Evolutionary conservation across 2,113 vertebrate genomes (phyloP).

Genomic region (Seriola quinqueradiata): DNA sequence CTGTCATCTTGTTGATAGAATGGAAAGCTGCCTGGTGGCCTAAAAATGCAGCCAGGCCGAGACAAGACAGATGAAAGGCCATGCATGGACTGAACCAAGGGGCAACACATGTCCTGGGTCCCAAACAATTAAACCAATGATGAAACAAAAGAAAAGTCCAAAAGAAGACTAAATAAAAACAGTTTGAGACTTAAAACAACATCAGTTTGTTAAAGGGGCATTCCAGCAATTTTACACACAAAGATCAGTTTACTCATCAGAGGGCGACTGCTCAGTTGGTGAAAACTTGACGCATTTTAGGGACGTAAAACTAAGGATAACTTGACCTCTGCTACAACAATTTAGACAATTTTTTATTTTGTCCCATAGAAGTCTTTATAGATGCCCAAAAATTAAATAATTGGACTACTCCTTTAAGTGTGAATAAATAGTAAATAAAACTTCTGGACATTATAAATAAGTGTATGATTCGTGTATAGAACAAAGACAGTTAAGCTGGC

Average conservation of each 20-base stretch:
- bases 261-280: too few species aligned
- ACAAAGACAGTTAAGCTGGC: too few species aligned
- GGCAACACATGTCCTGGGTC: constrained; percentile 8
- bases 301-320: too few species aligned
- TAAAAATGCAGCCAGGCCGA: constrained; percentile 6
- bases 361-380: not conserved
- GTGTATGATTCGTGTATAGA: too few species aligned
- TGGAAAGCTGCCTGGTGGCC: constrained; percentile 35
- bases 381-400: not conserved
- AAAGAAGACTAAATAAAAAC: not conserved
- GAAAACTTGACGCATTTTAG: too few species aligned
- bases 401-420: too few species aligned
- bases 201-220: not conserved
- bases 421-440: too few species aligned
- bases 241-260: not conserved
- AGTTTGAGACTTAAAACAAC: not conserved
- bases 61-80: not conserved
- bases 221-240: not conserved
- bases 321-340: too few species aligned
- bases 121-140: not conserved
- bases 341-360: not conserved
- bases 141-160: not conserved
- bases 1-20: constrained; percentile 39
- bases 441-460: too few species aligned
- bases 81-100: not conserved